Evolutionary conservation across 2,797 vertebrate species (phyloP).

Genomic region (Emys orbicularis): DNA sequence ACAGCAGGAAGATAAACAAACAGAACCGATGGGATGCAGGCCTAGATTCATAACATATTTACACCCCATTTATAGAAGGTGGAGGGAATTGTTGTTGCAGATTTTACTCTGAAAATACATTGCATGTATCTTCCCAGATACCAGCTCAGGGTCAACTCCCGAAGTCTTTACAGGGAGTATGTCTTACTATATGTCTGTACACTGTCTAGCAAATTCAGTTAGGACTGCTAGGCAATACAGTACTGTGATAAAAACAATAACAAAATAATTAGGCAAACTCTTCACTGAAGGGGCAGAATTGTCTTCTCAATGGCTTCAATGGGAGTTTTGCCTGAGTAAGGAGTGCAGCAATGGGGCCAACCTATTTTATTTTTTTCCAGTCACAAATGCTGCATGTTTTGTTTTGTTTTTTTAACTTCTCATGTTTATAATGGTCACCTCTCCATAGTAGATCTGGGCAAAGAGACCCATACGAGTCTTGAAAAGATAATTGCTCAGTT

Average conservation of each 20-base stretch:
- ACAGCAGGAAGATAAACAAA: constrained; percentile 33
- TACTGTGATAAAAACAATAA: neutral
- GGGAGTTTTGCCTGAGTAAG: neutral
- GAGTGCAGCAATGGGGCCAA: neutral
- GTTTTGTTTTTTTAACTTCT: neutral
- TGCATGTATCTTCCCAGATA: constrained; percentile 2
- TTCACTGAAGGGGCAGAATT: neutral
- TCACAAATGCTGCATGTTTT: neutral
- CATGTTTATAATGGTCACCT: neutral
- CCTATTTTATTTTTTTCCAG: neutral
- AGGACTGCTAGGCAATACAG: neutral
- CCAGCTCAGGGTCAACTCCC: constrained; percentile 46
- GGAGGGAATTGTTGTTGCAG: constrained; percentile 47
- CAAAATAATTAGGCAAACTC: constrained; percentile 11
- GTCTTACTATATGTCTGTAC: constrained; percentile 13
- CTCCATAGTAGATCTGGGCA: neutral
- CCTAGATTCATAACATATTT: constrained; percentile 62
- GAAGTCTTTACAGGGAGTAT: constrained; percentile 17
- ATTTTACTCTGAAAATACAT: constrained; percentile 53
- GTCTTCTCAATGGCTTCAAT: neutral
- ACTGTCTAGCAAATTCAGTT: neutral
- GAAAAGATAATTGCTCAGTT: neutral
- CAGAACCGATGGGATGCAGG: constrained; percentile 49
- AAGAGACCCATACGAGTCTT: too few relatives aligned
- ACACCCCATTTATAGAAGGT: constrained; percentile 50